Conservation (phyloP, 2,113 vertebrate genomes). For the Mobula hypostoma region DNA sequence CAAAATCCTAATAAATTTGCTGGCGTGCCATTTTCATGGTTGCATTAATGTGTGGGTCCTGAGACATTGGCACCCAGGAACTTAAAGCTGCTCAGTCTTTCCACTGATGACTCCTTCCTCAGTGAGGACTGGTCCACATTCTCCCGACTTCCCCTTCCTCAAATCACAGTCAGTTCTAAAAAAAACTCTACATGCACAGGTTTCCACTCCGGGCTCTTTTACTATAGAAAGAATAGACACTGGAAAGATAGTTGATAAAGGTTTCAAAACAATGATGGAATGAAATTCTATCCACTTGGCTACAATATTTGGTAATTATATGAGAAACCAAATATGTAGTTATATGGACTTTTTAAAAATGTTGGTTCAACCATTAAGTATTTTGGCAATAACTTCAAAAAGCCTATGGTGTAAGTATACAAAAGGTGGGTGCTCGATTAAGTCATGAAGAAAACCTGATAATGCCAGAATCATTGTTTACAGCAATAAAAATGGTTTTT, state of each 20-base stretch:
- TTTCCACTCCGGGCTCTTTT: neutral
- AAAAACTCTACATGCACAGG: no score
- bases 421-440: neutral
- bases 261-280: neutral
- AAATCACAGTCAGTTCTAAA: no score
- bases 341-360: neutral
- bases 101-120: no score
- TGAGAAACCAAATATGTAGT: neutral
- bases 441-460: neutral
- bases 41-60: no score
- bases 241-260: neutral
- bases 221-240: neutral
- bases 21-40: no score
- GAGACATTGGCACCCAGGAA: no score
- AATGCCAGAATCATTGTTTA: neutral
- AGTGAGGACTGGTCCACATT: no score
- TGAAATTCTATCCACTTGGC: neutral
- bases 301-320: neutral
- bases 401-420: neutral
- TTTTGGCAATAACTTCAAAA: no score
- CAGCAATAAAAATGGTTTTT: neutral
- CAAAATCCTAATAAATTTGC: no score
- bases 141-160: no score
- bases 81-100: no score
- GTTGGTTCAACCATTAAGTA: neutral